phyloP scores from a whole-genome alignment of 1,140 invertebrate genomes.

The Penaeus japonicus region DNA sequence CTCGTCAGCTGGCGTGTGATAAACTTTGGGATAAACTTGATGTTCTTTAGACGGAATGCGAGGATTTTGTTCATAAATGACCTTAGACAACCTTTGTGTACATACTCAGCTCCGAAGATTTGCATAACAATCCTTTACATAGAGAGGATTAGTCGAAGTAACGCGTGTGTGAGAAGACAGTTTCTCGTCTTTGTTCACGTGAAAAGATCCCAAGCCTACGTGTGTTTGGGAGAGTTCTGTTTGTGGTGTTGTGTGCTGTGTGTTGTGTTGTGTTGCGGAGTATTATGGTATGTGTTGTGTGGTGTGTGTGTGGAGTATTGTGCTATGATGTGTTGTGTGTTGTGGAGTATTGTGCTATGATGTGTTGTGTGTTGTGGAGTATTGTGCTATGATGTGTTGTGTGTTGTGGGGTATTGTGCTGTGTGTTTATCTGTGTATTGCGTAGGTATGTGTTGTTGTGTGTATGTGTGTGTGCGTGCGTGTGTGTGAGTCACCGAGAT shows the following conservation, averaged over 20 bases:
- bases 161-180: background rate
- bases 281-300: background rate
- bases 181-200: background rate
- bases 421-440: background rate
- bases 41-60: no score
- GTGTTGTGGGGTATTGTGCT: no score
- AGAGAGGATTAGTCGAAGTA: no score
- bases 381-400: no score
- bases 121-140: no score
- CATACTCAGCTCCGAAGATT: no score
- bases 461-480: background rate
- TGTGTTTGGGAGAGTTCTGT: background rate
- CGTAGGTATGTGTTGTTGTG: background rate
- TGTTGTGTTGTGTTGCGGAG: background rate
- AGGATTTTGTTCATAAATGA: no score
- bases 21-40: no score
- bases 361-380: background rate
- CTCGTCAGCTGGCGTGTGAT: no score
- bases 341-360: background rate
- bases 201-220: background rate
- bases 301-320: background rate
- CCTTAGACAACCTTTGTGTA: no score
- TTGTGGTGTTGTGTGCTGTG: background rate
- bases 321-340: slow-evolving; percentile 13
- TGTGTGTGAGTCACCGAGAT: background rate